These are phyloP conservation scores for Halichoerus grypus DNA, from an alignment of 2,113 vertebrate genomes.

Conservation along the genomic window DNA sequence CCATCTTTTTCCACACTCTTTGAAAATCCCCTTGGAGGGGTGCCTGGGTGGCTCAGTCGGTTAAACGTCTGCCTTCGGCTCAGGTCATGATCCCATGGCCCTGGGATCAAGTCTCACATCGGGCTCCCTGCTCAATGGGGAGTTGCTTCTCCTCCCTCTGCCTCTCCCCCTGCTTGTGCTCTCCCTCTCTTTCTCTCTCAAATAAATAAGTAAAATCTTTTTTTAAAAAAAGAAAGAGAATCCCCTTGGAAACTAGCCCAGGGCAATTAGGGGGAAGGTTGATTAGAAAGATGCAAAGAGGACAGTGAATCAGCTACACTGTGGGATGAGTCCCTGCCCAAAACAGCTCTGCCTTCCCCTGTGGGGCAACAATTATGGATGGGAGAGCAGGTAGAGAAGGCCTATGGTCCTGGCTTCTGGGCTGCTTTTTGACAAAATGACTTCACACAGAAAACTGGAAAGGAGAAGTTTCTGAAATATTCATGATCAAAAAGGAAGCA, in stretches of 20 bases:
- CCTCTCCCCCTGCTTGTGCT: too few species aligned
- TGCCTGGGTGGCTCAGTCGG: too few species aligned
- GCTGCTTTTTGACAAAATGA: not conserved
- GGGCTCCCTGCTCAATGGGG: too few species aligned
- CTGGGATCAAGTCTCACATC: too few species aligned
- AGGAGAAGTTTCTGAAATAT: slow-evolving; percentile 68
- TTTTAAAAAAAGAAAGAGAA: not conserved
- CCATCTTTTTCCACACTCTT: not conserved
- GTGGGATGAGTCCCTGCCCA: not conserved
- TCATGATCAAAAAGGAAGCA: slow-evolving; percentile 1
- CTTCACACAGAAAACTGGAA: slow-evolving; percentile 45
- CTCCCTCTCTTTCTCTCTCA: too few species aligned
- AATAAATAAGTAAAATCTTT: too few species aligned
- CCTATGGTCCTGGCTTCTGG: not conserved
- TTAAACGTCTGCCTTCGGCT: too few species aligned
- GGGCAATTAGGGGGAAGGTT: not conserved
- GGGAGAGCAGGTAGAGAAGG: not conserved
- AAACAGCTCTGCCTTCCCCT: not conserved
- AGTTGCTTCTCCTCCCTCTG: too few species aligned
- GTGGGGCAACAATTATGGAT: not conserved
- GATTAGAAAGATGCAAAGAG: not conserved
- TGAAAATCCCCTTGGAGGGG: not conserved
- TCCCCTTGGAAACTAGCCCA: not conserved
- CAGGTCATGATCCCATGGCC: too few species aligned
- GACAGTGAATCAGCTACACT: not conserved